A percentile compares a stretch with the other conserved stretches of the same genome.
Conservation (phyloP, 2,797 vertebrate species). For the Euthynnus affinis region DNA sequence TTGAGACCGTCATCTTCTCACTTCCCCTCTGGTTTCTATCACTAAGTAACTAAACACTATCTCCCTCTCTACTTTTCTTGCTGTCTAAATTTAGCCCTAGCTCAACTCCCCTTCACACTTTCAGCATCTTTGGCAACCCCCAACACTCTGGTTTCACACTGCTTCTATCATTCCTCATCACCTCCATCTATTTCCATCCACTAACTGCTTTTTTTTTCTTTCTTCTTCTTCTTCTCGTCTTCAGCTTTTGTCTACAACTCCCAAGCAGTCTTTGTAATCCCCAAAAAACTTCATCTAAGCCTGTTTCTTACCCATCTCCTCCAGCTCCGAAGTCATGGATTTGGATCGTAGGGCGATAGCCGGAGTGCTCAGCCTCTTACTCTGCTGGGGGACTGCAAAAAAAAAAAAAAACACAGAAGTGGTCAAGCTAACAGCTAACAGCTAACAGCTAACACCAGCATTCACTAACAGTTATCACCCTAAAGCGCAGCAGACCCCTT, state of each 20-base stretch:
- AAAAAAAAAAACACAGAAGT: conserved; percentile 11
- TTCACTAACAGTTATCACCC: not conserved
- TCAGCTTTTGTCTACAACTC: conserved; percentile 24
- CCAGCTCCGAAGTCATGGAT: conserved; percentile 96
- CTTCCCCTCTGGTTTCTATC: conserved; percentile 30
- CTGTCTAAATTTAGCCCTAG: conserved; percentile 65
- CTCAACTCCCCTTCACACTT: conserved; percentile 61
- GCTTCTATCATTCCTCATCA: conserved; percentile 61
- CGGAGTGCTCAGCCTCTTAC: conserved; percentile 91
- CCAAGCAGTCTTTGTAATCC: not conserved
- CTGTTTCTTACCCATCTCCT: conserved; percentile 93
- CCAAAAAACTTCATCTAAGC: conserved; percentile 2
- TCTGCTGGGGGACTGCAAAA: conserved; percentile 89
- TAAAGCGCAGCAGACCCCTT: conserved; percentile 41
- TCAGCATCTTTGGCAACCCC: conserved; percentile 62
- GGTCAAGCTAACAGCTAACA: conserved; percentile 7
- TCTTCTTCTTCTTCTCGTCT: conserved; percentile 1
- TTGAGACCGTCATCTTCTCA: conserved; percentile 80
- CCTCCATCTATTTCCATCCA: conserved; percentile 43
- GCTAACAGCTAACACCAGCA: not conserved
- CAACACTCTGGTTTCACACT: conserved; percentile 57
- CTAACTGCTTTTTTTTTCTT: not conserved
- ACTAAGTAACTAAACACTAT: conserved; percentile 43
- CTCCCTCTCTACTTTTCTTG: conserved; percentile 47
- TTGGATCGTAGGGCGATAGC: conserved; percentile 94